Conservation (phyloP, 2,797 vertebrate species). For the Anas acuta region DNA sequence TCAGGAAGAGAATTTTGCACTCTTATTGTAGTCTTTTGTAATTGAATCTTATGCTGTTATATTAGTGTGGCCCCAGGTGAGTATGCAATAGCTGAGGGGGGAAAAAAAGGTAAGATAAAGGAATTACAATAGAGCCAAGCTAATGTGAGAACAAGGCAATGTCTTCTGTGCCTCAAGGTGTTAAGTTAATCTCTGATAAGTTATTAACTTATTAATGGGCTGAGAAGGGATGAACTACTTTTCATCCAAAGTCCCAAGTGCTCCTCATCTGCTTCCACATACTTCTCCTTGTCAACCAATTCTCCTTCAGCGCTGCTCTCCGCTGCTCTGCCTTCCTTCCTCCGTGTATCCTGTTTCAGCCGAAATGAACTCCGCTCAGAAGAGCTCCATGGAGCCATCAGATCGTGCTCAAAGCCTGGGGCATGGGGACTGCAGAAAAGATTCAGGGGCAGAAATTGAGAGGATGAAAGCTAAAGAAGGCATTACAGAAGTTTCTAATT, state of each 20-base stretch:
- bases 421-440: not conserved
- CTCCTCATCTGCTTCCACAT: conserved; percentile 56
- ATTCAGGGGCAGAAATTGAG: not conserved
- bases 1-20: conserved; percentile 66
- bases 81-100: conserved; percentile 68
- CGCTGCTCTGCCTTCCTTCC: conserved; percentile 3
- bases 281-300: conserved; percentile 63
- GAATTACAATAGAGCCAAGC: conserved; percentile 77
- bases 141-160: conserved; percentile 76
- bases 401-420: not conserved
- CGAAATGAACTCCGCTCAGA: not conserved
- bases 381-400: not conserved
- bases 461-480: not conserved
- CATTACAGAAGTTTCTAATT: not conserved
- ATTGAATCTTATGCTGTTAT: conserved; percentile 72
- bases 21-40: conserved; percentile 72
- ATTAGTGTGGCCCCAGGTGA: conserved; percentile 75
- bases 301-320: not conserved
- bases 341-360: not conserved
- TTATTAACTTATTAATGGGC: conserved; percentile 81
- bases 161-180: conserved; percentile 78
- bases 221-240: conserved; percentile 75
- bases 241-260: conserved; percentile 66
- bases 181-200: conserved; percentile 79
- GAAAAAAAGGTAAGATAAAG: conserved; percentile 74